A percentile compares a stretch with the other conserved stretches of the same genome.
phyloP scores from a whole-genome alignment of 2,113 vertebrate species.

The Apeltes quadracus region DNA sequence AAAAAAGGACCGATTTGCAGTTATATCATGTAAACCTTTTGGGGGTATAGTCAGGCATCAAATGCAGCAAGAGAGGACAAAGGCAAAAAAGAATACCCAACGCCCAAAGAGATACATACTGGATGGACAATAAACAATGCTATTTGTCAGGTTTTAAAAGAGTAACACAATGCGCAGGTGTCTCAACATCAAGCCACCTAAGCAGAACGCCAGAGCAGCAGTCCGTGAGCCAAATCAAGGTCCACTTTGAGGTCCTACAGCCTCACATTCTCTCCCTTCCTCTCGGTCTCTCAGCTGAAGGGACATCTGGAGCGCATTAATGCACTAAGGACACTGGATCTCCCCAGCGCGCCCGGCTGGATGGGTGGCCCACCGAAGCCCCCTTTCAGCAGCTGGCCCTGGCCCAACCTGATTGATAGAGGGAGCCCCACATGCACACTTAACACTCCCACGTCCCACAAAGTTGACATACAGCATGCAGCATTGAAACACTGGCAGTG shows the following conservation, averaged over 20 bases:
- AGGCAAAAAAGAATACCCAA: not conserved
- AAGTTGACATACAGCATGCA: constrained; percentile 26
- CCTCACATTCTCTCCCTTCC: constrained; percentile 16
- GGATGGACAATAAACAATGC: not conserved
- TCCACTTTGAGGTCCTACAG: constrained; percentile 47
- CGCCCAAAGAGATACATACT: constrained; percentile 3
- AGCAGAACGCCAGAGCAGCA: constrained; percentile 43
- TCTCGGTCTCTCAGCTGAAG: constrained; percentile 57
- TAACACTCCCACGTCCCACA: constrained; percentile 64
- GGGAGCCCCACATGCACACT: constrained; percentile 66
- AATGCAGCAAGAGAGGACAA: not conserved
- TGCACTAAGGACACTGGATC: constrained; percentile 80
- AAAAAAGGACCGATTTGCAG: no score
- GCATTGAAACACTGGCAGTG: constrained; percentile 12
- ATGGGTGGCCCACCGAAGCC: constrained; percentile 81
- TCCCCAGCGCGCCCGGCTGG: constrained; percentile 76
- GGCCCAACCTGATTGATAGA: constrained; percentile 79
- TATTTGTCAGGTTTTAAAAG: constrained; percentile 7
- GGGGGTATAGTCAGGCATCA: not conserved
- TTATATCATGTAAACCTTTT: not conserved
- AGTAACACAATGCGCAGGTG: constrained; percentile 65
- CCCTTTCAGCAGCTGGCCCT: constrained; percentile 77
- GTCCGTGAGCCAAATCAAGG: constrained; percentile 26
- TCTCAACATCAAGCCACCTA: constrained; percentile 56
- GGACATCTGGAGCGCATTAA: constrained; percentile 85